Evolutionary conservation across 2,888 invertebrate species (phyloP), one percentile per base, ranked within the genome.

Genomic region (Empis livida): DNA sequence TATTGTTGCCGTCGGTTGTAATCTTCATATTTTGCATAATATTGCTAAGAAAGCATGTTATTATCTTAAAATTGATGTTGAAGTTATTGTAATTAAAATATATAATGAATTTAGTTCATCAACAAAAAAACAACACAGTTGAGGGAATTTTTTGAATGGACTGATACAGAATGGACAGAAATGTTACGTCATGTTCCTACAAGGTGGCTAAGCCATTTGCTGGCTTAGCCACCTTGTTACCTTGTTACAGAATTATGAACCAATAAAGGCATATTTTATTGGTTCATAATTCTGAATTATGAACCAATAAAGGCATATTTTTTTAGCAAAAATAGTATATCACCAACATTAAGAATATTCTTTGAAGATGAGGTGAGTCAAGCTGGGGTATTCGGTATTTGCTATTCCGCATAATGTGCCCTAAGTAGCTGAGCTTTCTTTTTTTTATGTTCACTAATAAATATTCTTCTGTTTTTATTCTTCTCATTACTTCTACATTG

Each of bases 61-160:
- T 39, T 16, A 3, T 20, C 11, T 39, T 10, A 39, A 39, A 17
- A 39, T 17, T 17, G 39, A 51, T 45, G 30, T 49, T 37, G 47
- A 51, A 47, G 38, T 37, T 45, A 43, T 51, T 43, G 17, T 51
- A 10, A 47, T 49, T 10, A 50, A 45, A 35, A 35, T 45, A 40
- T 50, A 42, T 17, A 49, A 46, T 51, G 45, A 47, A 39, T 49
- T 47, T 42, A 42, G 42, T 27, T 47, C 49, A 14, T 50, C 50
- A n/a, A 48, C 47, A 27, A 49, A 43, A 47, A 49, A 16, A 23
- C 42, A 14, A 35, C 43, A 6, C 45, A 46, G 11, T 43, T 48
- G 3, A 50, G 48, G 42, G 48, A 44, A 27, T 32, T 46, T 2
- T 48, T 48, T 38, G 46, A 48, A 10, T 50, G 45, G 20, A 44